phyloP scores from a whole-genome alignment of 2,797 vertebrate species.

The Lithobates sylvaticus region DNA sequence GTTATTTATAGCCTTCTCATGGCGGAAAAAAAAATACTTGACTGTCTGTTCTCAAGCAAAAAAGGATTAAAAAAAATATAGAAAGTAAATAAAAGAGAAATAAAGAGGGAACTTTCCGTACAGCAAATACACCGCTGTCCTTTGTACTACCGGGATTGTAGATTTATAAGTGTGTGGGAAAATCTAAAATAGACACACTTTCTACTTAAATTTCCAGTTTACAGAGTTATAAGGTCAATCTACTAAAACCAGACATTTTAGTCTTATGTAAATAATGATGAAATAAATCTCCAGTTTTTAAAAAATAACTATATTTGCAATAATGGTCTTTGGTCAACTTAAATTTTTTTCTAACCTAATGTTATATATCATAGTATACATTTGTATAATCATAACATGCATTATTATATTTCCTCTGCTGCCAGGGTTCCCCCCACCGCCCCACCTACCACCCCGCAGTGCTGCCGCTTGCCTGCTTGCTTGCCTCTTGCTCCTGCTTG shows the following conservation, averaged over 20 bases:
- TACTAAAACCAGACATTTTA: not conserved
- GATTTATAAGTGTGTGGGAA: slow-evolving; percentile 44
- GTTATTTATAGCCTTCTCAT: slow-evolving; percentile 8
- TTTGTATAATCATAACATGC: no score
- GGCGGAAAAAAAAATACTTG: slow-evolving; percentile 11
- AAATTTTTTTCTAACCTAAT: no score
- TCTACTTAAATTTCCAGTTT: not conserved
- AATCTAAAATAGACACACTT: not conserved
- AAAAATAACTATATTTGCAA: no score
- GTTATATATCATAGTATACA: no score
- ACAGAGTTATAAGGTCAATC: not conserved
- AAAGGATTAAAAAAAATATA: not conserved
- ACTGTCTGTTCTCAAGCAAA: slow-evolving; percentile 35
- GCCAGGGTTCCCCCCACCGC: no score
- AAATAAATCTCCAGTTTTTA: not conserved
- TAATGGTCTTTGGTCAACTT: no score
- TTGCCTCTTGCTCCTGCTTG: no score
- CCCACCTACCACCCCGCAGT: no score
- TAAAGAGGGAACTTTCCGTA: slow-evolving; percentile 5
- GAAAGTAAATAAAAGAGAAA: slow-evolving; percentile 8
- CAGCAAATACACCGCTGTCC: not conserved
- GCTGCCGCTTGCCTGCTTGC: no score
- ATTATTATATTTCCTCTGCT: no score
- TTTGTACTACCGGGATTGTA: not conserved
- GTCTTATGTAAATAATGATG: not conserved